Evolutionary conservation across 2,797 vertebrate genomes (phyloP).

Genomic region (Sarcophilus harrisii): DNA sequence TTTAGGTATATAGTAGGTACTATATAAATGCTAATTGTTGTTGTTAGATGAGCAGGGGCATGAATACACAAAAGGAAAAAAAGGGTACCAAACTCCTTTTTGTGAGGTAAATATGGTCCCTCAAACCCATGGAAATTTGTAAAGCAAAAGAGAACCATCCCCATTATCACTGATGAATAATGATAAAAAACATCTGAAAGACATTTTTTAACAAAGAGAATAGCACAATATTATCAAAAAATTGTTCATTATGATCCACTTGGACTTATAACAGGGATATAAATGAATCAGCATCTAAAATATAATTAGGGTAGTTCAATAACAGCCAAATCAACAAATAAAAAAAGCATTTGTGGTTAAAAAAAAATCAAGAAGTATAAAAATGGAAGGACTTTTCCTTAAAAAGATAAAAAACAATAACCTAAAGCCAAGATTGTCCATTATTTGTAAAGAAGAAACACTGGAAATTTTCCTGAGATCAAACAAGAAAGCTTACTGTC

Average conservation of each 20-base stretch:
- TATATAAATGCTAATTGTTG: not conserved
- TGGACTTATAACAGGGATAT: not conserved
- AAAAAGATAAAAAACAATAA: not conserved
- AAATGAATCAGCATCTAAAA: not conserved
- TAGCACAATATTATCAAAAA: not conserved
- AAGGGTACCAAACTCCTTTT: not conserved
- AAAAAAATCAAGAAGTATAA: not conserved
- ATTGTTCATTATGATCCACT: not conserved
- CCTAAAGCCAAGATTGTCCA: not conserved
- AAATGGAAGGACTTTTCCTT: not conserved
- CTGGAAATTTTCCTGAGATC: not conserved
- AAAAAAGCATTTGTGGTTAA: not conserved
- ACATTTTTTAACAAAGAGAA: not conserved
- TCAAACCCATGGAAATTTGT: not conserved
- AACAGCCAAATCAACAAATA: not conserved
- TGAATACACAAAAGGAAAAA: not conserved
- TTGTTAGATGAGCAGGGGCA: not conserved
- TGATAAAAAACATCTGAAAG: not conserved
- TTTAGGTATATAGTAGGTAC: not conserved
- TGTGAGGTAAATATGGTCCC: not conserved
- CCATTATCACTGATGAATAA: not conserved
- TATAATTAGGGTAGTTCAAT: not conserved
- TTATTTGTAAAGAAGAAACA: not conserved
- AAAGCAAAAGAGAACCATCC: not conserved
- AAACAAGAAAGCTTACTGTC: not conserved